phyloP scores from a whole-genome alignment of 2,888 invertebrate species.

The Nebria brevicollis region DNA sequence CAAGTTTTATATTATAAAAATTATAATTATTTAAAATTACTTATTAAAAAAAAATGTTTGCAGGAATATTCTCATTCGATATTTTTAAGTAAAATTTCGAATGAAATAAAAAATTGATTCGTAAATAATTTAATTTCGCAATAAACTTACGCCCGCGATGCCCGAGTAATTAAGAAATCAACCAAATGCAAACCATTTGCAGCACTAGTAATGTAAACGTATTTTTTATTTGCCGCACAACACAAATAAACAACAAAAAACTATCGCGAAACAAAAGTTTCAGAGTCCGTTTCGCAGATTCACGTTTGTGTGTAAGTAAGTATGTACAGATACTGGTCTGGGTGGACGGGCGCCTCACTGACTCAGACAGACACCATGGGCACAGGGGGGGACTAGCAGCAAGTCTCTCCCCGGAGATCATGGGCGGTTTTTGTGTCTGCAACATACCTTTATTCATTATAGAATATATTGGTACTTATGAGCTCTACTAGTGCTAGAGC shows the following conservation, averaged over 20 bases:
- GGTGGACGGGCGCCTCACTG: neutral
- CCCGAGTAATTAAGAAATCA: neutral
- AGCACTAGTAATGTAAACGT: neutral
- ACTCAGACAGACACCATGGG: neutral
- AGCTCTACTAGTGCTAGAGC: neutral
- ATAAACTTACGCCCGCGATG: neutral
- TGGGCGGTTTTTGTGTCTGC: neutral
- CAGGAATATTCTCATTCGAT: neutral
- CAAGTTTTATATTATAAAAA: no score
- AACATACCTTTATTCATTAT: neutral
- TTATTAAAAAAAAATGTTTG: neutral
- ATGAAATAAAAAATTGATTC: neutral
- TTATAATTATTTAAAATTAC: no score
- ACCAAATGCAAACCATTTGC: neutral
- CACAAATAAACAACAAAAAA: neutral
- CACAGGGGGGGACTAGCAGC: neutral
- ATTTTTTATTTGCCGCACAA: neutral
- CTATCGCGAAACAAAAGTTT: constrained; percentile 1
- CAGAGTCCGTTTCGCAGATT: neutral
- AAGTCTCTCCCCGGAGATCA: neutral
- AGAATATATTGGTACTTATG: neutral
- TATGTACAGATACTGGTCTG: neutral
- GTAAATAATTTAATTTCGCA: neutral
- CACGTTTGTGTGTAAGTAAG: neutral
- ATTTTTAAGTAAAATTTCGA: neutral